phyloP scores from a whole-genome alignment of 2,113 vertebrate genomes.

The Corythornis vintsioides region DNA sequence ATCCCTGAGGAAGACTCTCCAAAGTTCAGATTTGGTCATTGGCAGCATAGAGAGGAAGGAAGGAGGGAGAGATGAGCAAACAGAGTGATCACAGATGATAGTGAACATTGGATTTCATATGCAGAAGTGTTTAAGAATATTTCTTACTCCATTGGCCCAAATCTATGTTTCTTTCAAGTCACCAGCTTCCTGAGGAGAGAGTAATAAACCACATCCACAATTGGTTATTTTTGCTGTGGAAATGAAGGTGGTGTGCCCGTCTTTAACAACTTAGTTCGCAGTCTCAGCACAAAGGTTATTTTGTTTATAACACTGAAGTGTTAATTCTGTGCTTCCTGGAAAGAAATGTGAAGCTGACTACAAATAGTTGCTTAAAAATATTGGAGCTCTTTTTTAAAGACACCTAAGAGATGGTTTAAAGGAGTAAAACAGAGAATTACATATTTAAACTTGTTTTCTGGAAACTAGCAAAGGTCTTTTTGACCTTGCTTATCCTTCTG shows the following conservation, averaged over 20 bases:
- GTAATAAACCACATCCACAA: background rate
- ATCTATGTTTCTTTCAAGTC: background rate
- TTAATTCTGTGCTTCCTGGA: constrained; percentile 30
- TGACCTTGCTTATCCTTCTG: constrained; percentile 41
- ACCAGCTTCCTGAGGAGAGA: background rate
- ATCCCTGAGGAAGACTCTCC: background rate
- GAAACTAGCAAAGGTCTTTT: constrained; percentile 7
- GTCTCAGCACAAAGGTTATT: background rate
- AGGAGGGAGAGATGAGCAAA: background rate
- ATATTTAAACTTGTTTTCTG: constrained; percentile 32
- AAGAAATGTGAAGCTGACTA: constrained; percentile 43
- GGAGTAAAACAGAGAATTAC: constrained; percentile 45
- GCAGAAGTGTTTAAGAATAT: background rate
- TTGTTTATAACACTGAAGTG: background rate
- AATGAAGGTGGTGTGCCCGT: background rate
- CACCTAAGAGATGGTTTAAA: constrained; percentile 29
- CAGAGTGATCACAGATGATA: background rate
- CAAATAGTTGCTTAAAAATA: constrained; percentile 42
- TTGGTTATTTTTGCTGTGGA: background rate
- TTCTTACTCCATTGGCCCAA: background rate
- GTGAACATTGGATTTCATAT: background rate
- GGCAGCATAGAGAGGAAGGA: background rate
- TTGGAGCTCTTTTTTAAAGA: constrained; percentile 51
- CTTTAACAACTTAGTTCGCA: background rate
- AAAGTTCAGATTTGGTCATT: background rate